Evolutionary conservation across 1,140 invertebrate species (phyloP).

Genomic region (Drosophila chauvacae): DNA sequence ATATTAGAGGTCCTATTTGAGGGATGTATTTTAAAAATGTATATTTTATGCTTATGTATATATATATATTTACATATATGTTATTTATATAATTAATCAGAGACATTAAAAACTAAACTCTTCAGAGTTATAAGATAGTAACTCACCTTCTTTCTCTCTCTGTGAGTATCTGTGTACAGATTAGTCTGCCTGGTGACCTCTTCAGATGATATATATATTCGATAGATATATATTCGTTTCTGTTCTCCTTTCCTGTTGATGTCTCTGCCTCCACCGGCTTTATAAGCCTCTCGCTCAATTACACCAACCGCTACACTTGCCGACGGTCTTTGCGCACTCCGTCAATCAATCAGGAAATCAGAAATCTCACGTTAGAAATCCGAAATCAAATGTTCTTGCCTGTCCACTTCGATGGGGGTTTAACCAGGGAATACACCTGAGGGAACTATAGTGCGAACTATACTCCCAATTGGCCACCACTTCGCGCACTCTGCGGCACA

Average conservation of each 20-base stretch:
- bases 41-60: no score
- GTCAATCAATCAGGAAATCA: conserved; percentile 21
- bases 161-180: no score
- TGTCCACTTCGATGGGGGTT: conserved; percentile 7
- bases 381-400: conserved; percentile 2
- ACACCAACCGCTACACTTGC: conserved; percentile 49
- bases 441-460: neutral
- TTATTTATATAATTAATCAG: no score
- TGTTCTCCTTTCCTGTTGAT: neutral
- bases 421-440: neutral
- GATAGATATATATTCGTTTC: neutral
- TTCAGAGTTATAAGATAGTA: no score
- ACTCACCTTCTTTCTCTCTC: conserved; percentile 19
- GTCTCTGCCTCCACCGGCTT: conserved; percentile 4
- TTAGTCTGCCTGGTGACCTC: neutral
- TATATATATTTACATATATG: neutral
- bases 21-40: no score
- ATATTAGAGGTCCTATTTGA: no score
- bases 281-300: neutral
- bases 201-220: neutral
- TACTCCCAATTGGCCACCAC: conserved; percentile 22
- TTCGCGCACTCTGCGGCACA: conserved; percentile 3
- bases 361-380: neutral
- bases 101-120: neutral
- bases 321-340: conserved; percentile 62